Evolutionary conservation across 2,888 invertebrate species (phyloP).

Genomic region (Dinocampus coccinellae): DNA sequence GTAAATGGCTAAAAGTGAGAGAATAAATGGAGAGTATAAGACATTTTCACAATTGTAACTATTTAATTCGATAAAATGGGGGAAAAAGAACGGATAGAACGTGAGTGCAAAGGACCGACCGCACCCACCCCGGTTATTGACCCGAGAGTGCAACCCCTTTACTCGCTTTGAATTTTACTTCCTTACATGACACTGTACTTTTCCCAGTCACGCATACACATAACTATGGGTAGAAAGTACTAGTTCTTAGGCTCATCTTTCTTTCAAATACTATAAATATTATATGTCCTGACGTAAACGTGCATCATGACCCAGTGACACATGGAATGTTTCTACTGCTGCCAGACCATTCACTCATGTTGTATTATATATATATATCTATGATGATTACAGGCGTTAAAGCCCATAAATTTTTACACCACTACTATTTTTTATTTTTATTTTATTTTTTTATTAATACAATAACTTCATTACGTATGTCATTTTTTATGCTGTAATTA

Average conservation of each 20-base stretch:
- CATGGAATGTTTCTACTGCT: slow-evolving; percentile 1
- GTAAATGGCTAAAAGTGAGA: background rate
- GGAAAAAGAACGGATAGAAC: slow-evolving; percentile 50
- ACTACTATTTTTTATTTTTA: background rate
- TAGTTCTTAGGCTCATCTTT: slow-evolving; percentile 4
- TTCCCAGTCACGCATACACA: slow-evolving; percentile 10
- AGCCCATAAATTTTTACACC: slow-evolving; percentile 1
- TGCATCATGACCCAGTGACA: slow-evolving; percentile 14
- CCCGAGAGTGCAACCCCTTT: slow-evolving; percentile 56
- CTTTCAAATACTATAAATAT: background rate
- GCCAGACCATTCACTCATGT: slow-evolving; percentile 1
- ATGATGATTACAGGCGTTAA: background rate
- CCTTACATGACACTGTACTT: slow-evolving; percentile 38
- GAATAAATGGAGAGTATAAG: background rate
- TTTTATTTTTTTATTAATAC: background rate
- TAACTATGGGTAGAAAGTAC: background rate
- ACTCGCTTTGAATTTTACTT: slow-evolving; percentile 55
- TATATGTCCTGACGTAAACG: background rate
- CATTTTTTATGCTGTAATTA: background rate
- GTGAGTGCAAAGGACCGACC: slow-evolving; percentile 55
- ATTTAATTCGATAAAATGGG: slow-evolving; percentile 31
- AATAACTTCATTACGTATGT: background rate
- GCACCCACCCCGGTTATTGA: slow-evolving; percentile 64
- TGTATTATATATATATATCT: background rate
- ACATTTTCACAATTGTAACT: background rate